A percentile compares a stretch with the other conserved stretches of the same genome.
These are phyloP conservation scores for Dynastes grantii DNA, from an alignment of 2,888 invertebrate genomes.

Conservation along the genomic window DNA sequence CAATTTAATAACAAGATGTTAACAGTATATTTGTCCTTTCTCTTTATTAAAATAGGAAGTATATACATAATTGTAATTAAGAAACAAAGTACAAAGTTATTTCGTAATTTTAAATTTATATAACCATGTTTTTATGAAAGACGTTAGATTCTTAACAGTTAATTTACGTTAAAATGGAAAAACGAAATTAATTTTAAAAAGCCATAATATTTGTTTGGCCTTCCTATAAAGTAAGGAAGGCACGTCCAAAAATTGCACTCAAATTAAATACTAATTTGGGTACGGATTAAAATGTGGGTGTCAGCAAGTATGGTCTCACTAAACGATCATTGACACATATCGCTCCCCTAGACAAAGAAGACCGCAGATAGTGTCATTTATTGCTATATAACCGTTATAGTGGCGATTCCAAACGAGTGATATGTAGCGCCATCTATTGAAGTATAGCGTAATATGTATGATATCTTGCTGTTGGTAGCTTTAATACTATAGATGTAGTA, in stretches of 20 bases:
- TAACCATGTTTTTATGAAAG: no score
- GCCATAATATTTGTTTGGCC: conserved; percentile 48
- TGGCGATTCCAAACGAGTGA: background rate
- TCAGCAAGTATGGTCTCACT: conserved; percentile 91
- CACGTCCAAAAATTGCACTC: conserved; percentile 86
- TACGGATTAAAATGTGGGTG: conserved; percentile 77
- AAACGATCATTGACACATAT: conserved; percentile 87
- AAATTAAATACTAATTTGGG: conserved; percentile 70
- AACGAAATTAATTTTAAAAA: background rate
- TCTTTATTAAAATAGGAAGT: no score
- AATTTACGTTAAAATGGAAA: no score
- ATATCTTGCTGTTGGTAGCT: no score
- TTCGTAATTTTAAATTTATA: no score
- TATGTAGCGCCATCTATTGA: conserved; percentile 35
- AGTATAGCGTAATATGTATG: background rate
- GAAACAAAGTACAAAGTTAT: no score
- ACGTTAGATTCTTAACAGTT: no score
- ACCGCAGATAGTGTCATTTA: conserved; percentile 53
- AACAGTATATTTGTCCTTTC: no score
- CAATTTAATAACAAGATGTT: no score
- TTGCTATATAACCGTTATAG: background rate
- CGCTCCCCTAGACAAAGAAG: conserved; percentile 92
- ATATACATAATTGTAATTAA: no score
- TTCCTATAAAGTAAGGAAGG: conserved; percentile 79
- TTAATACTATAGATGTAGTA: no score